These are phyloP conservation scores for Lycophotia porphyrea DNA, from an alignment of 2,888 invertebrate genomes.

Conservation along the genomic window DNA sequence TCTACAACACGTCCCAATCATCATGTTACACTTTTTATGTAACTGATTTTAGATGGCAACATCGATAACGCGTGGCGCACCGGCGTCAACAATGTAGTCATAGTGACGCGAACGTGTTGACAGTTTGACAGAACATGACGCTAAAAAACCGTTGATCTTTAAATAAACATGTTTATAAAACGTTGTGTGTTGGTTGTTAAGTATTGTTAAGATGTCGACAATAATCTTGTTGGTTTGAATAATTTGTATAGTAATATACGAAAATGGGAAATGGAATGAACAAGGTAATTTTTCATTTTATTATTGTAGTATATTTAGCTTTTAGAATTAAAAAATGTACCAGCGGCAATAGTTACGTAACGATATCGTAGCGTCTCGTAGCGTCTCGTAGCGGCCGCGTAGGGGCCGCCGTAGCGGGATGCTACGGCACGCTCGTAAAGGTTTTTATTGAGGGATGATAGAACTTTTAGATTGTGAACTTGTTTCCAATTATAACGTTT, in stretches of 20 bases:
- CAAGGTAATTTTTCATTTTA: slow-evolving; percentile 91
- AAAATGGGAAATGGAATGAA: slow-evolving; percentile 97
- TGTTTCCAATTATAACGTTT: not conserved
- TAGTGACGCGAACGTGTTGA: slow-evolving; percentile 87
- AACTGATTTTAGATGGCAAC: slow-evolving; percentile 71
- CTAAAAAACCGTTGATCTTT: slow-evolving; percentile 73
- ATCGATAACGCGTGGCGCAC: slow-evolving; percentile 80
- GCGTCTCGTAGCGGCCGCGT: slow-evolving; percentile 66
- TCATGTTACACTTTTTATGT: slow-evolving; percentile 70
- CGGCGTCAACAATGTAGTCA: slow-evolving; percentile 89
- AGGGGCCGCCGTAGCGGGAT: slow-evolving; percentile 64
- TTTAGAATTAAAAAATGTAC: slow-evolving; percentile 43
- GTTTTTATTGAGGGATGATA: slow-evolving; percentile 18
- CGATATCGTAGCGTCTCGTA: slow-evolving; percentile 71
- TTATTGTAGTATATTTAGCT: not conserved
- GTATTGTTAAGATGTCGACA: slow-evolving; percentile 76
- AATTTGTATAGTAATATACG: slow-evolving; percentile 66
- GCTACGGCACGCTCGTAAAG: slow-evolving; percentile 46
- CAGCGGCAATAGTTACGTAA: slow-evolving; percentile 77
- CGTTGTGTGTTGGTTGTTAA: slow-evolving; percentile 72
- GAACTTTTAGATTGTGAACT: not conserved
- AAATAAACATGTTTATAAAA: slow-evolving; percentile 72
- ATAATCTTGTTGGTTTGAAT: slow-evolving; percentile 77
- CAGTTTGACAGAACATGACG: slow-evolving; percentile 80
- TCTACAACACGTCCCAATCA: slow-evolving; percentile 53